These are phyloP conservation scores for Acropora tenuis DNA, from an alignment of 64 coral and sea anemone genomes.

Conservation along the genomic window DNA sequence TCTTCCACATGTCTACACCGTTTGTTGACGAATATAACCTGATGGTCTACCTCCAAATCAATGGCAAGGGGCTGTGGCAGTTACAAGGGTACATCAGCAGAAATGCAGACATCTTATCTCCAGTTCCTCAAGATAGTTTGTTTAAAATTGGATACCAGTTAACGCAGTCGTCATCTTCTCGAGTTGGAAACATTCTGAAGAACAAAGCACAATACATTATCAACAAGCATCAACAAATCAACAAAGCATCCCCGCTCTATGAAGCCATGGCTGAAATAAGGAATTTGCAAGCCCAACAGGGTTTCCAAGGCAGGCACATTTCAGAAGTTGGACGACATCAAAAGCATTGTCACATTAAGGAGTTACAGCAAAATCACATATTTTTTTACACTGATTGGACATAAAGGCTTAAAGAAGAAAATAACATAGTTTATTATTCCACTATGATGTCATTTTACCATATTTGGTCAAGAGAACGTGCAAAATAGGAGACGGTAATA, in stretches of 20 bases:
- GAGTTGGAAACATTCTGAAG: slow-evolving; percentile 26
- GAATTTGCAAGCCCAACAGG: slow-evolving; percentile 6
- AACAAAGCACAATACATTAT: slow-evolving; percentile 18
- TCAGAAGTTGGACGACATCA: slow-evolving; percentile 1
- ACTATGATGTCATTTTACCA: too few relatives aligned
- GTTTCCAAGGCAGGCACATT: neutral
- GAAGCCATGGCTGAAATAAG: slow-evolving; percentile 2
- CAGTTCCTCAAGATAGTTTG: slow-evolving; percentile 5
- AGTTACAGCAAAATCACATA: neutral
- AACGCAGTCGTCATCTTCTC: slow-evolving; percentile 20
- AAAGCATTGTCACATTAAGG: slow-evolving; percentile 1
- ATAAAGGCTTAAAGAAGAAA: neutral
- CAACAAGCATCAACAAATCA: neutral
- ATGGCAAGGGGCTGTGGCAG: neutral
- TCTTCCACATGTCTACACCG: slow-evolving; percentile 19
- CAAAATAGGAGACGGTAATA: too few relatives aligned
- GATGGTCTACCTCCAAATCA: slow-evolving; percentile 25
- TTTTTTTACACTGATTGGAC: neutral
- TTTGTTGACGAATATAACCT: slow-evolving; percentile 7
- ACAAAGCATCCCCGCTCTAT: neutral
- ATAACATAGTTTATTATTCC: neutral
- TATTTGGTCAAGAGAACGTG: too few relatives aligned
- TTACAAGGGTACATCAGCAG: slow-evolving; percentile 14
- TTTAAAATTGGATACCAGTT: slow-evolving; percentile 28
- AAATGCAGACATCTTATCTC: slow-evolving; percentile 3